Evolutionary conservation across 2,888 invertebrate species (phyloP).

Genomic region (Lissonota sp.): DNA sequence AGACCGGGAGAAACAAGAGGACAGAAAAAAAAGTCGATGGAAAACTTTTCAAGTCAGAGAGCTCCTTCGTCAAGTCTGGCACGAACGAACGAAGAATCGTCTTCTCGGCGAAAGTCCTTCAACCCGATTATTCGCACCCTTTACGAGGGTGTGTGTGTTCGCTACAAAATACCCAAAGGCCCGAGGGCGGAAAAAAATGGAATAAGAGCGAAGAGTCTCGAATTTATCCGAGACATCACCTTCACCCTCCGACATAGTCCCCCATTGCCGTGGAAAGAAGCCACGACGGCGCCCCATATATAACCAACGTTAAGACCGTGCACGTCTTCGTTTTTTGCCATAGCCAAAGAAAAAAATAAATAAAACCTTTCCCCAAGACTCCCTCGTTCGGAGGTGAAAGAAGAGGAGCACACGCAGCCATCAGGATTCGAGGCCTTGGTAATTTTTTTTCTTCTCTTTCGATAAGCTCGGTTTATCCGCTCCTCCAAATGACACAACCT

Average conservation of each 20-base stretch:
- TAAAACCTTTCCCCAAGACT: constrained; percentile 11
- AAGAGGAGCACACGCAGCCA: constrained; percentile 36
- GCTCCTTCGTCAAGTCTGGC: constrained; percentile 3
- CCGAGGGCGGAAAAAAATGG: constrained; percentile 18
- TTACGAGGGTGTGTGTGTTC: constrained; percentile 56
- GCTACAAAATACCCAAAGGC: constrained; percentile 50
- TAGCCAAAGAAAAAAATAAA: constrained; percentile 13
- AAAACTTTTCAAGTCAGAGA: constrained; percentile 50
- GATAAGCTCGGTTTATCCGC: constrained; percentile 37
- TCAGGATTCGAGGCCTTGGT: constrained; percentile 49
- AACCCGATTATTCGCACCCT: constrained; percentile 49
- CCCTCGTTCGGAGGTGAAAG: constrained; percentile 36
- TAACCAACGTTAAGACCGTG: constrained; percentile 44
- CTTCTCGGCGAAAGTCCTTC: constrained; percentile 14
- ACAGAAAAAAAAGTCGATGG: constrained; percentile 39
- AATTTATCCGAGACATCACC: constrained; percentile 59
- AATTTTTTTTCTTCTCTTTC: constrained; percentile 45
- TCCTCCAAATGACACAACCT: constrained; percentile 19
- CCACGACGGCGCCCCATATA: constrained; percentile 36
- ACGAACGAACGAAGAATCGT: constrained; percentile 4
- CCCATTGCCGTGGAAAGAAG: constrained; percentile 29
- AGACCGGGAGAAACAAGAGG: constrained; percentile 1
- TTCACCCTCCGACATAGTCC: constrained; percentile 33
- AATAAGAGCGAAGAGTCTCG: constrained; percentile 40
- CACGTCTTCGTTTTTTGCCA: constrained; percentile 32